phyloP scores from a whole-genome alignment of 2,888 invertebrate genomes.

The Uloborus plumipes region DNA sequence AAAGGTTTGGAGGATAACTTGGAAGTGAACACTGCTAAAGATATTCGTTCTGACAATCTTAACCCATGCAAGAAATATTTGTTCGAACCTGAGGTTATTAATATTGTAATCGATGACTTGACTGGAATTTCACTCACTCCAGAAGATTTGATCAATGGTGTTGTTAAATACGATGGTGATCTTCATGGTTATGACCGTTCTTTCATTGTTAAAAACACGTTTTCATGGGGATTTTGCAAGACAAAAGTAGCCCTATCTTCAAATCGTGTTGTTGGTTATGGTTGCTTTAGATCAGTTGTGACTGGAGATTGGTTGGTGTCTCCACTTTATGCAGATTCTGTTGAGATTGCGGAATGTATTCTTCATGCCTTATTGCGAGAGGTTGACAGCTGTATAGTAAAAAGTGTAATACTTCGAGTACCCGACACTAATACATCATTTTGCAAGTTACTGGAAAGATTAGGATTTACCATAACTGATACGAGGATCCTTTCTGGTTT shows the following conservation, averaged over 20 bases:
- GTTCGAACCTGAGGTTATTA: too few relatives aligned
- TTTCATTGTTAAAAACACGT: conserved; percentile 29
- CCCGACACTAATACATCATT: neutral
- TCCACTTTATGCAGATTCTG: conserved; percentile 53
- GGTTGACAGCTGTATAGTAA: neutral
- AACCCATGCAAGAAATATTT: too few relatives aligned
- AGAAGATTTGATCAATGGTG: neutral
- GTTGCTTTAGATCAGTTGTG: conserved; percentile 40
- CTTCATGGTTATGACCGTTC: conserved; percentile 50
- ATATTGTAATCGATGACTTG: neutral
- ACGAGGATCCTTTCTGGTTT: conserved; percentile 16
- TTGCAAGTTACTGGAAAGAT: neutral
- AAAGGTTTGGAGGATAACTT: neutral
- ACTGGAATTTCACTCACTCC: neutral
- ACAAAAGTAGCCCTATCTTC: conserved; percentile 30
- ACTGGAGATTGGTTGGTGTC: conserved; percentile 53
- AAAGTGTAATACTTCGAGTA: neutral
- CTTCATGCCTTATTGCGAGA: conserved; percentile 14
- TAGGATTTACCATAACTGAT: neutral
- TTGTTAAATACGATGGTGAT: conserved; percentile 40
- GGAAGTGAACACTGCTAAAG: neutral
- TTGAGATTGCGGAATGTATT: conserved; percentile 39
- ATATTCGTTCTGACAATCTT: too few relatives aligned
- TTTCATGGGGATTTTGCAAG: conserved; percentile 32
- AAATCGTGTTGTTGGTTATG: conserved; percentile 48